Evolutionary conservation across 2,113 vertebrate genomes (phyloP), one percentile per base, ranked within the genome.

Genomic region (Calidris pygmaea): DNA sequence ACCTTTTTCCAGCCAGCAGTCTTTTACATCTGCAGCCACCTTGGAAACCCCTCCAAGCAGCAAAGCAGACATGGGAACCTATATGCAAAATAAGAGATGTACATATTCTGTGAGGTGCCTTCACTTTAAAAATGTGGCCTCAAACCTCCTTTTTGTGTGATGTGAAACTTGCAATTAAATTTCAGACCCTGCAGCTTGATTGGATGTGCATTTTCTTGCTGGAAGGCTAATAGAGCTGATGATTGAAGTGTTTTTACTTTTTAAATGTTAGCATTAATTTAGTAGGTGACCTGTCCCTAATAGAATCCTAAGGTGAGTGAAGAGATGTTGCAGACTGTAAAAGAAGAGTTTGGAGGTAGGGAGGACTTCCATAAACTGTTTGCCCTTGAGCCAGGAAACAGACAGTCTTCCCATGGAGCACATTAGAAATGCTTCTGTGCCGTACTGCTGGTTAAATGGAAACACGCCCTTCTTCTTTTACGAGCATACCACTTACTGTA

Each of bases 111-210:
- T 79, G 70, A 92, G 90, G 80, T 0, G 1, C 48, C 86, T 94
- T 90, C 48, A 9, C 88, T 94, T 94, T 66, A 89, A 96, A 96
- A 94, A 72, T 62, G 77, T 96, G 95, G 83, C 95, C 96, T 71
- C 92, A 90, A 95, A 96, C 95, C 95, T 96, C 87, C 90, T 86
- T 92, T 96, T 92, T 70, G 77, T 26, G 41, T 62, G 75, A 89
- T 3, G 37, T 66, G 86, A 87, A 89, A 85, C 73, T 82, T 81
- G 11, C 87, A 90, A 91, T 96, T 95, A 76, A 73, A 85, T 87
- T 90, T 89, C 66, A 82, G 90, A 91, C 89, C 96, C 95, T 91
- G 88, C 95, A 97, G 96, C 94, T 92, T 15, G n/a, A 82, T 78
- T 91, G 94, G 89, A 92, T 95, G 45, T 37, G 15, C 41, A 18